Evolutionary conservation across 1,140 invertebrate species (phyloP), one percentile per base, ranked within the genome.

Genomic region (Drosophila tani): DNA sequence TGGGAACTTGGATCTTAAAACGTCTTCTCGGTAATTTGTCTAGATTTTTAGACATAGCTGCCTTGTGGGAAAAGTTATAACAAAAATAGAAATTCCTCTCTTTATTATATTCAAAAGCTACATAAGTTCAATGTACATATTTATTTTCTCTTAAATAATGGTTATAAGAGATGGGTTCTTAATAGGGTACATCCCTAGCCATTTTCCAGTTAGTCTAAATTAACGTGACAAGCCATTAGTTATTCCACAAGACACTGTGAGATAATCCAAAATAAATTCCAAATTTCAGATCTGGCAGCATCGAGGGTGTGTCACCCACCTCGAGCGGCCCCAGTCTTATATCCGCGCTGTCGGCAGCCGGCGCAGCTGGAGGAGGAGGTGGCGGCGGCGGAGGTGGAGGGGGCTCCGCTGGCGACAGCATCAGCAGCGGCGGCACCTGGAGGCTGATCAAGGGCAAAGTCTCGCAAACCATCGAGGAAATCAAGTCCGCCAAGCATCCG

Each of bases 371-470:
- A n/a, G 55, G 53, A 12, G 46, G 47, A 8, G 49, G 46, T 5
- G 41, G 46, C 21, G 64, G 32, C 11, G 55, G 69, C 45, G 68
- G 63, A 12, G 66, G 55, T 15, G 51, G 50, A 8, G 24, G 45
- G 15, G 51, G 45, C n/a, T 41, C 55, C 35, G 56, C 47, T 40
- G 75, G 75, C 38, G 58, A 59, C 47, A 57, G 56, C 40, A 73
- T 65, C 21, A 68, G 71, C 41, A 59, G 79, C 12, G 81, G 91
- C 11, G 91, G 92, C 53, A 93, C 92, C 55, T 93, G 92, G 92
- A 91, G 90, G 53, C 81, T 93, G 15, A 93, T 93, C 56, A 93
- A 93, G 71, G 92, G 92, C 58, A 92, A 92, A 58, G 92, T 93
- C 0, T 75, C 91, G n/a, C 92, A 93, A 49, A 92, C 92, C 11